Percentiles rank a stretch among this genome's conserved stretches.
Evolutionary conservation across 2,797 vertebrate species (phyloP).

Genomic region (Champsocephalus esox): DNA sequence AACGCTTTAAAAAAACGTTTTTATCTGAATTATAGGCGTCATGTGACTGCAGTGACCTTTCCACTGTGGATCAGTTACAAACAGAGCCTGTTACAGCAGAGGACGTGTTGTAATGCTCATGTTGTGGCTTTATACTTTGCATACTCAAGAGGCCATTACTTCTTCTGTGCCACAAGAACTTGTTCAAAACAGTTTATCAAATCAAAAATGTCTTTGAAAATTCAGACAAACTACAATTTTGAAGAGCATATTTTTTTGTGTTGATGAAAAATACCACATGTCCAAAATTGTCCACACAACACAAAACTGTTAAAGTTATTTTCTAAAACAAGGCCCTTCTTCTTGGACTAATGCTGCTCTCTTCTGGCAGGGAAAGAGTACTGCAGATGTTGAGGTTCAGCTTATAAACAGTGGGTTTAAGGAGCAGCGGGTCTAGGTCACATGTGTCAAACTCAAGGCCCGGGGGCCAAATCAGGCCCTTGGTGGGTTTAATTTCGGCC

Average conservation of each 20-base stretch:
- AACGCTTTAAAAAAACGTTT: not conserved
- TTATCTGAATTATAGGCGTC: not conserved
- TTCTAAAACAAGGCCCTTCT: not conserved
- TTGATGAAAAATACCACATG: not conserved
- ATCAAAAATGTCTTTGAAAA: not conserved
- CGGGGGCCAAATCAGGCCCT: too few species aligned
- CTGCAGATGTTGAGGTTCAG: constrained; percentile 16
- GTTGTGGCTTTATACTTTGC: too few species aligned
- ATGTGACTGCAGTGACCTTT: not conserved
- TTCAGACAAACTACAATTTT: not conserved
- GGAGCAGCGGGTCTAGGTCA: not conserved
- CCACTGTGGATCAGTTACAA: not conserved
- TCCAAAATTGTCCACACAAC: not conserved
- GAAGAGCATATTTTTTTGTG: too few species aligned
- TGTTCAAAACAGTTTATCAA: not conserved
- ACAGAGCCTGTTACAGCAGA: not conserved
- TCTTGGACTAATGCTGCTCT: constrained; percentile 17
- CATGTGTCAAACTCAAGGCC: too few species aligned
- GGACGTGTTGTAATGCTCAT: constrained; percentile 1
- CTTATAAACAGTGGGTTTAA: not conserved
- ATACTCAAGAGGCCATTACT: not conserved
- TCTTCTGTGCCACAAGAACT: not conserved
- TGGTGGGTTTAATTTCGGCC: too few species aligned
- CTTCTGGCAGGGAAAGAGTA: constrained; percentile 11
- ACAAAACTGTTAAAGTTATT: not conserved